Conservation (phyloP, 2,888 invertebrate species). For the Scaptomyza cyrtandrae region DNA sequence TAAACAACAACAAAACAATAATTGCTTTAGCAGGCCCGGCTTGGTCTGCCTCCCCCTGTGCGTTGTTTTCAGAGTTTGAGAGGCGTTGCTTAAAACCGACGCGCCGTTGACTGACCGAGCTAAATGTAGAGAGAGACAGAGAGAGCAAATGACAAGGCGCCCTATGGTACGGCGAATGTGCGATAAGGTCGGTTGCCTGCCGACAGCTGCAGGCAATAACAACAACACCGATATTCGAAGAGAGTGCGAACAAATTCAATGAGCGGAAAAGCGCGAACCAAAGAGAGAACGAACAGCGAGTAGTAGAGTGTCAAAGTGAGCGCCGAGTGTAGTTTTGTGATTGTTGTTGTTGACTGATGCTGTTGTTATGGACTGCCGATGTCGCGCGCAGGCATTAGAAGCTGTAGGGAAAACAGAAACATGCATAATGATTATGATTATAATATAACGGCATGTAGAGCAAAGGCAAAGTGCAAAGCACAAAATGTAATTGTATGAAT, state of each 20-base stretch:
- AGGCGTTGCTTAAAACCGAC: constrained; percentile 75
- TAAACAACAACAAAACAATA: constrained; percentile 37
- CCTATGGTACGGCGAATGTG: constrained; percentile 46
- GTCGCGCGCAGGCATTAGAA: constrained; percentile 53
- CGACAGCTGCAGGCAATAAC: constrained; percentile 33
- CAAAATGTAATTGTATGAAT: constrained; percentile 61
- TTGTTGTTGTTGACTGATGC: constrained; percentile 25
- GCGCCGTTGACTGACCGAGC: constrained; percentile 46
- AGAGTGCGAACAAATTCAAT: constrained; percentile 22
- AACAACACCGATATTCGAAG: constrained; percentile 28
- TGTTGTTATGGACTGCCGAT: constrained; percentile 12
- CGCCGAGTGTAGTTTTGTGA: constrained; percentile 33
- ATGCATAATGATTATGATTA: constrained; percentile 65
- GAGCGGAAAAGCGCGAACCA: constrained; percentile 10
- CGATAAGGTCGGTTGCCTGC: constrained; percentile 66
- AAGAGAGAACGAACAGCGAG: constrained; percentile 7
- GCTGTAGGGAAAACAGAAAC: constrained; percentile 57
- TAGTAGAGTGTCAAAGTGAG: constrained; percentile 21
- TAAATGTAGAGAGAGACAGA: constrained; percentile 27
- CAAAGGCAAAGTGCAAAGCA: constrained; percentile 61
- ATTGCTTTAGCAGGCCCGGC: constrained; percentile 49
- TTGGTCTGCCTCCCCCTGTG: constrained; percentile 52
- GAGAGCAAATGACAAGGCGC: constrained; percentile 30
- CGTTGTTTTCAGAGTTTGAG: constrained; percentile 52
- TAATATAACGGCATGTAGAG: constrained; percentile 73